Percentiles rank a stretch among this genome's conserved stretches.
These are phyloP conservation scores for Sitodiplosis mosellana DNA, from an alignment of 1,140 invertebrate genomes.

Conservation along the genomic window DNA sequence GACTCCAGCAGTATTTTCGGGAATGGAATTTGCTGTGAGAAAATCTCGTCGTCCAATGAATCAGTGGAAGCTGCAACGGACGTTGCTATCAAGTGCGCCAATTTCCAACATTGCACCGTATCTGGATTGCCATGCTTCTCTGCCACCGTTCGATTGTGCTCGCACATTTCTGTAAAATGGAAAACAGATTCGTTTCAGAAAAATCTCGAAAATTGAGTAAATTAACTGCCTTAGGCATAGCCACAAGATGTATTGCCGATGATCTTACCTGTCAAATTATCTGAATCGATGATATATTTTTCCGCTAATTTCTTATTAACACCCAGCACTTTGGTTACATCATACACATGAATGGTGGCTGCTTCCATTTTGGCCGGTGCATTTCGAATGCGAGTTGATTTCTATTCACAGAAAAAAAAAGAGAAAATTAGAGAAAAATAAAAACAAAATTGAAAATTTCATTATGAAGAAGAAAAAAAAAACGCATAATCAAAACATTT, in stretches of 20 bases:
- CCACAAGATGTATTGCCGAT: constrained; percentile 1
- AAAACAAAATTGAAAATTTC: neutral
- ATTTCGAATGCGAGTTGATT: neutral
- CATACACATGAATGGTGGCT: constrained; percentile 51
- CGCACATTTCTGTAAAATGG: constrained; percentile 31
- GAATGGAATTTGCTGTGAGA: constrained; percentile 49
- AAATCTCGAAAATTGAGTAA: too few species aligned
- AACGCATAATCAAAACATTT: too few species aligned
- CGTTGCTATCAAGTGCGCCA: constrained; percentile 51
- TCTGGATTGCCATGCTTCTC: constrained; percentile 54
- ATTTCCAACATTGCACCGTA: constrained; percentile 67
- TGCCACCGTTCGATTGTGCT: constrained; percentile 59
- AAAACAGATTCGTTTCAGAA: neutral
- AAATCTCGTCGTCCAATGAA: constrained; percentile 15
- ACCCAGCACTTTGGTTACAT: constrained; percentile 55
- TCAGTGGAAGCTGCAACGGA: constrained; percentile 25
- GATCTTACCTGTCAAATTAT: constrained; percentile 27
- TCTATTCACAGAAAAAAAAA: neutral
- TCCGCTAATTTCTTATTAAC: constrained; percentile 61
- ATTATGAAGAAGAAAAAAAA: too few species aligned
- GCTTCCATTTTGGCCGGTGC: neutral
- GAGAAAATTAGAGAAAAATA: neutral
- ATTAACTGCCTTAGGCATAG: too few species aligned
- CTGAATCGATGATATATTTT: constrained; percentile 55
- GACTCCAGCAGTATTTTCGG: constrained; percentile 68